These are phyloP conservation scores for Platerodrilus igneus DNA, from an alignment of 2,888 invertebrate species.

Conservation along the genomic window DNA sequence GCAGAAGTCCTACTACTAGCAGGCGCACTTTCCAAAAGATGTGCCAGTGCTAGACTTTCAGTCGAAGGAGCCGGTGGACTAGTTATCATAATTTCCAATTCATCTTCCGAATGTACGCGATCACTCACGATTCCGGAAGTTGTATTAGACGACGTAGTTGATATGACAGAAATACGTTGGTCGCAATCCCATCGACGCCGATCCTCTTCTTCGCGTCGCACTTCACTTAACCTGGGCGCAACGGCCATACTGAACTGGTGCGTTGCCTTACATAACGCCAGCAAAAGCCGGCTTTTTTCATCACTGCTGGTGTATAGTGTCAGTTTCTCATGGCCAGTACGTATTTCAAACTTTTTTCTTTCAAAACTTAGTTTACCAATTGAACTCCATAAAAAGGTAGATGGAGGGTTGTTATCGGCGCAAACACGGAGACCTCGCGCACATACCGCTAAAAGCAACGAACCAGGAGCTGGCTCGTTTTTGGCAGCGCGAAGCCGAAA, in stretches of 20 bases:
- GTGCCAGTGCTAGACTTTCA: conserved; percentile 76
- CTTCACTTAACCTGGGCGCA: conserved; percentile 77
- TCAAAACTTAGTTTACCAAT: conserved; percentile 95
- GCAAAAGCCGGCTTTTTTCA: conserved; percentile 74
- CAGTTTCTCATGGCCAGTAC: conserved; percentile 82
- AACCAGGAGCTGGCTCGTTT: conserved; percentile 69
- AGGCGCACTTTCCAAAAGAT: conserved; percentile 64
- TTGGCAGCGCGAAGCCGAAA: conserved; percentile 71
- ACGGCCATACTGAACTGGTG: conserved; percentile 95
- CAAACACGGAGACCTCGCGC: conserved; percentile 88
- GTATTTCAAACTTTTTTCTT: conserved; percentile 95
- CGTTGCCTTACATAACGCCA: conserved; percentile 75
- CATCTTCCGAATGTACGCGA: conserved; percentile 90
- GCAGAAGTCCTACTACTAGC: conserved; percentile 56
- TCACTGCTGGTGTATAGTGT: conserved; percentile 89
- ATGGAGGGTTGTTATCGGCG: conserved; percentile 67
- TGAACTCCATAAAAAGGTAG: conserved; percentile 86
- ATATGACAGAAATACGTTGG: conserved; percentile 60
- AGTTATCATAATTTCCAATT: conserved; percentile 83
- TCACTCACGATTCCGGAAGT: conserved; percentile 96
- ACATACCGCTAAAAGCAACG: conserved; percentile 86
- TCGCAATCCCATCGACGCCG: conserved; percentile 50
- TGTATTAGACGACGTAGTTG: conserved; percentile 92
- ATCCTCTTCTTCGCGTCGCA: conserved; percentile 77
- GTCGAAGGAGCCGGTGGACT: conserved; percentile 81